phyloP scores from a whole-genome alignment of 30 jellyfish, hydroid and myxozoan genomes.

The Aurelia coerulea region DNA sequence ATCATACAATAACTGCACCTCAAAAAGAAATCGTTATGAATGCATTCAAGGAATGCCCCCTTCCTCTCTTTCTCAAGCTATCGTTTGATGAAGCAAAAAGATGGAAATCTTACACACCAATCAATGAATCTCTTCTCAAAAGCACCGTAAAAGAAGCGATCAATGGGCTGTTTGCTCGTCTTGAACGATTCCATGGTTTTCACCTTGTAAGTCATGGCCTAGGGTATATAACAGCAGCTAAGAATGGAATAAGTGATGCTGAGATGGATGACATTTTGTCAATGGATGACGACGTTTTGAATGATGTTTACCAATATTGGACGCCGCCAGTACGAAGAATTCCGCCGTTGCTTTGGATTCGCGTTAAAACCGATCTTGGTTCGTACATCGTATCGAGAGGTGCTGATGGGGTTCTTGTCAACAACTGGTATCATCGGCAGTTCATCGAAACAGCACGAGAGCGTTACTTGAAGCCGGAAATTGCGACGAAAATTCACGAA shows the following conservation, averaged over 20 bases:
- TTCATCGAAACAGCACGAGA: slow-evolving; percentile 85
- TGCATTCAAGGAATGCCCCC: slow-evolving; percentile 67
- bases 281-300: slow-evolving; percentile 86
- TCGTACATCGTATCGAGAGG: slow-evolving; percentile 87
- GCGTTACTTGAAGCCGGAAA: slow-evolving; percentile 55
- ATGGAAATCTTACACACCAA: slow-evolving; percentile 78
- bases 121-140: slow-evolving; percentile 55
- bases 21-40: slow-evolving; percentile 66
- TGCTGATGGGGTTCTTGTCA: slow-evolving; percentile 73
- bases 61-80: slow-evolving; percentile 80
- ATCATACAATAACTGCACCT: slow-evolving; percentile 43
- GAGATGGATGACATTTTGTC: slow-evolving; percentile 88
- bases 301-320: slow-evolving; percentile 96
- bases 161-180: slow-evolving; percentile 66
- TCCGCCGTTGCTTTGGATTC: slow-evolving; percentile 92
- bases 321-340: slow-evolving; percentile 91
- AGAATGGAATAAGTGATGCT: slow-evolving; percentile 85
- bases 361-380: slow-evolving; percentile 84
- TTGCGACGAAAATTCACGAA: slow-evolving; percentile 40
- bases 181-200: slow-evolving; percentile 84
- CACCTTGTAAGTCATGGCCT: slow-evolving; percentile 81
- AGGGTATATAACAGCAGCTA: slow-evolving; percentile 84
- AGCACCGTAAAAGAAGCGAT: slow-evolving; percentile 71
- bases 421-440: slow-evolving; percentile 92
- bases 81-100: slow-evolving; percentile 84